These are phyloP conservation scores for Conger conger DNA, from an alignment of 2,113 vertebrate species.

Conservation along the genomic window DNA sequence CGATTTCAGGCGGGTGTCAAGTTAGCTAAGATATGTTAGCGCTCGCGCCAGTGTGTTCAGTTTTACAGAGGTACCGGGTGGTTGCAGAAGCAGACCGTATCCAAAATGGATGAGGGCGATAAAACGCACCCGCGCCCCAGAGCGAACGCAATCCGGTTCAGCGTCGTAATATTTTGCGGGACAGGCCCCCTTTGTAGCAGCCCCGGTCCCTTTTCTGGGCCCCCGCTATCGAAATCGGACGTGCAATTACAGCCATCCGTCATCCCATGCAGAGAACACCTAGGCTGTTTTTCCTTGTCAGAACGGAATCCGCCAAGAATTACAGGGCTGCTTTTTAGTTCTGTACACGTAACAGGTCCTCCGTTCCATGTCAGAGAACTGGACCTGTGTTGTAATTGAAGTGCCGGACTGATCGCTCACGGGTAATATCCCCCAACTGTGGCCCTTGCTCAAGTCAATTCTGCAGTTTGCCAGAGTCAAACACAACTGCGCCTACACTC, in stretches of 20 bases:
- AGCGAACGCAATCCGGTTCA: constrained; percentile 43
- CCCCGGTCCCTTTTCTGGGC: constrained; percentile 30
- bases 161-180: constrained; percentile 55
- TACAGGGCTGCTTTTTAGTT: not conserved
- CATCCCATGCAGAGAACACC: constrained; percentile 44
- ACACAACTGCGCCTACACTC: not conserved
- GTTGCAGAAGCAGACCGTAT: not conserved
- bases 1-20: not conserved
- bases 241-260: constrained; percentile 67
- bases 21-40: not conserved
- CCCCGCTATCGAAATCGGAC: constrained; percentile 54
- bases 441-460: not conserved
- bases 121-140: not conserved
- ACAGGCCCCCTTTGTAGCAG: constrained; percentile 34
- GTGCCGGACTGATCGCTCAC: not conserved
- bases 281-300: constrained; percentile 22
- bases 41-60: not conserved
- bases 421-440: not conserved
- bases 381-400: not conserved
- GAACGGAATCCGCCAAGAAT: not conserved
- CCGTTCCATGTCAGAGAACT: not conserved
- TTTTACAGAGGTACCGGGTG: not conserved
- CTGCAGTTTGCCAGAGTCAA: not conserved
- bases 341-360: not conserved
- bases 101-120: not conserved